These are phyloP conservation scores for Pungitius pungitius DNA, from an alignment of 2,113 vertebrate species.

Conservation along the genomic window DNA sequence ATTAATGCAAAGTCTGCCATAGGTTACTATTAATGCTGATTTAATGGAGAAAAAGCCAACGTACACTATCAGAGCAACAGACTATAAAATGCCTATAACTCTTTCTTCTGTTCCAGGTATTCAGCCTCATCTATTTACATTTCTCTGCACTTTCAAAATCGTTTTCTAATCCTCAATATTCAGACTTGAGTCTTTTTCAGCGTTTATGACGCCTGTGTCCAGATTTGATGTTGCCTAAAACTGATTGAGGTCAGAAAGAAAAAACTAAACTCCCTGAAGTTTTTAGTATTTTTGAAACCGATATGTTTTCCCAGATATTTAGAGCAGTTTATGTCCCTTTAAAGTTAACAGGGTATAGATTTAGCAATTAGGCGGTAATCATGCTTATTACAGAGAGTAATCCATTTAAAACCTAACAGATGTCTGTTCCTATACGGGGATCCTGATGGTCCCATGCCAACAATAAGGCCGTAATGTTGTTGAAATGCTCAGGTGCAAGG, in stretches of 20 bases:
- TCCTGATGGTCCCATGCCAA: conserved; percentile 68
- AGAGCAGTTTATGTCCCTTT: conserved; percentile 79
- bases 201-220: background rate
- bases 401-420: conserved; percentile 86
- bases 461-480: conserved; percentile 76
- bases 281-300: conserved; percentile 72
- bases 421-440: conserved; percentile 75
- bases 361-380: conserved; percentile 84
- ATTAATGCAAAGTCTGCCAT: conserved; percentile 61
- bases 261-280: conserved; percentile 54
- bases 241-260: conserved; percentile 29
- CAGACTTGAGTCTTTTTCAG: background rate
- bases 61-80: conserved; percentile 42
- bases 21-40: conserved; percentile 70
- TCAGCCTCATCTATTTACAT: conserved; percentile 17
- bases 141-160: background rate
- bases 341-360: conserved; percentile 84
- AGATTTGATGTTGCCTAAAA: conserved; percentile 29
- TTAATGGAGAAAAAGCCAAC: conserved; percentile 52
- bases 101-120: conserved; percentile 49
- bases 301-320: conserved; percentile 84
- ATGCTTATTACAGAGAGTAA: conserved; percentile 84
- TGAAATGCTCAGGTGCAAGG: conserved; percentile 82
- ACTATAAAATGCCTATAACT: conserved; percentile 58
- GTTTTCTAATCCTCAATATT: background rate